Evolutionary conservation across 2,888 invertebrate species (phyloP).

Genomic region (Bhutanitis thaidina): DNA sequence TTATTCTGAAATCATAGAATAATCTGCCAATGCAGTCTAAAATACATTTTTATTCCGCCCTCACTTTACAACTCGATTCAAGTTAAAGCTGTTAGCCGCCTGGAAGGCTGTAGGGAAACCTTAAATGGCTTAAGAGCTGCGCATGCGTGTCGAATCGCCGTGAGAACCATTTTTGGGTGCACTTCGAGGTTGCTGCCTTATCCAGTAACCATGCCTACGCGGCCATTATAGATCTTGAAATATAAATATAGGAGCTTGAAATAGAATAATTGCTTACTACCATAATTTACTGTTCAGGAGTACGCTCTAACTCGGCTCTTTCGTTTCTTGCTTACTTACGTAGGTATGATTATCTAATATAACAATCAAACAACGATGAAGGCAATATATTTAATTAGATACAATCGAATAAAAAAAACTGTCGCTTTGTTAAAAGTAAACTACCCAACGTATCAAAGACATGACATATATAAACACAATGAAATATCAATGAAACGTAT

Average conservation of each 20-base stretch:
- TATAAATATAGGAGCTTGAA: conserved; percentile 4
- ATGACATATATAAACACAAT: too few species aligned
- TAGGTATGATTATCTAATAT: too few species aligned
- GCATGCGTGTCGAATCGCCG: conserved; percentile 45
- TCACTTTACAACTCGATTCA: conserved; percentile 35
- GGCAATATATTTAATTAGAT: too few species aligned
- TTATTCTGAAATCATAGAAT: too few species aligned
- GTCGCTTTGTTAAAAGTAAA: too few species aligned
- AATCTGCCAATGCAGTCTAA: too few species aligned
- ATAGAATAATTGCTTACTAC: conserved; percentile 7
- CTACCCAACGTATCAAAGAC: too few species aligned
- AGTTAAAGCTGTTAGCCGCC: conserved; percentile 45
- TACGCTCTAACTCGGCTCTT: not conserved
- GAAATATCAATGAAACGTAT: too few species aligned
- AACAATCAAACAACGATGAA: too few species aligned
- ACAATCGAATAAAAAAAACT: too few species aligned
- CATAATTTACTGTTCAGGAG: not conserved
- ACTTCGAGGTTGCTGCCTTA: conserved; percentile 28
- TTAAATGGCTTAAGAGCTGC: conserved; percentile 60
- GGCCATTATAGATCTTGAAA: conserved; percentile 10
- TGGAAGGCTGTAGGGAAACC: conserved; percentile 60
- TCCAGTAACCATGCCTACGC: conserved; percentile 12
- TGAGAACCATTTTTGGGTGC: conserved; percentile 61
- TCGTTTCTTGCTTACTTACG: not conserved
- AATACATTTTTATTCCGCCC: too few species aligned